Percentiles rank a stretch among this genome's conserved stretches.
Evolutionary conservation across 2,888 invertebrate species (phyloP).

Genomic region (Scaptomyza polygonia): DNA sequence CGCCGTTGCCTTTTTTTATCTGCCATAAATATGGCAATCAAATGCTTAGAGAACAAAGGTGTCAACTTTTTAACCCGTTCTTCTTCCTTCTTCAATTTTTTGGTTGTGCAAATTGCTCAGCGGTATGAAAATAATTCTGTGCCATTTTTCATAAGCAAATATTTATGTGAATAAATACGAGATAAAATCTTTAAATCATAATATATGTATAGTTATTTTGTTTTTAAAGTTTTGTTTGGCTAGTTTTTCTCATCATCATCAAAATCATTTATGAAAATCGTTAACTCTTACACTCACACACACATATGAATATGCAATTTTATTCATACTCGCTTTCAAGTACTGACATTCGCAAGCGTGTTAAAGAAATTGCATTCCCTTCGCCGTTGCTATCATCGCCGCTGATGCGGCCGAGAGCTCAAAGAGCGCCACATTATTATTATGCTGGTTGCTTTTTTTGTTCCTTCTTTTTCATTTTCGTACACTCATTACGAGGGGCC

Average conservation of each 20-base stretch:
- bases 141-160: background rate
- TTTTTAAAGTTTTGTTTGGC: background rate
- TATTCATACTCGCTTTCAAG: background rate
- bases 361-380: constrained; percentile 44
- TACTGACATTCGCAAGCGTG: constrained; percentile 25
- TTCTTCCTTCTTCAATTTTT: too few species aligned
- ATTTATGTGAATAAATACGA: background rate
- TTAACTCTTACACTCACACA: background rate
- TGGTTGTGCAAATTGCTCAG: background rate
- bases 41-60: constrained; percentile 74
- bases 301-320: constrained; percentile 15
- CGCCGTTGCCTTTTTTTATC: constrained; percentile 79
- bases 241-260: too few species aligned
- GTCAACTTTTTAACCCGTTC: constrained; percentile 64
- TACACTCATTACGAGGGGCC: constrained; percentile 25
- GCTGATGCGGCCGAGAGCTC: constrained; percentile 31
- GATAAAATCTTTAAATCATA: background rate
- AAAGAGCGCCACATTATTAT: constrained; percentile 42
- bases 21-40: constrained; percentile 78
- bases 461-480: background rate
- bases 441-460: constrained; percentile 8
- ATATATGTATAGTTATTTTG: background rate
- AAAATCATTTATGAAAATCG: constrained; percentile 8
- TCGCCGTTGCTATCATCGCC: background rate
- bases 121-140: constrained; percentile 11